Evolutionary conservation across 2,113 vertebrate species (phyloP).

Genomic region (Megaceryle torquata): DNA sequence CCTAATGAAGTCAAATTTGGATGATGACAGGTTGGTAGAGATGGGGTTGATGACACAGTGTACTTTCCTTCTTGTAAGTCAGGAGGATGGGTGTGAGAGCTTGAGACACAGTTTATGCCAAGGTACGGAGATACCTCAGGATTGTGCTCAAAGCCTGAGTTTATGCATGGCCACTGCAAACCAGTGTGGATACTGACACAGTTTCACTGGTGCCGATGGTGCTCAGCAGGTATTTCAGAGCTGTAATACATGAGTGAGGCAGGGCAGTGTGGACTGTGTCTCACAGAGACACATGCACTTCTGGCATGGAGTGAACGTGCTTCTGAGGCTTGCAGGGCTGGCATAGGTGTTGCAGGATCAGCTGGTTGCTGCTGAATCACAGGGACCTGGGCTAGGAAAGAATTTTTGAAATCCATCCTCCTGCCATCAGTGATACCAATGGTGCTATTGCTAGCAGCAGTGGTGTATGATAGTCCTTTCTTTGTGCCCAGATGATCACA

Average conservation of each 20-base stretch:
- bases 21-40: neutral
- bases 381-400: neutral
- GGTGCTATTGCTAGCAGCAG: neutral
- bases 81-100: neutral
- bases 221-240: conserved; percentile 35
- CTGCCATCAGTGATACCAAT: neutral
- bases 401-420: neutral
- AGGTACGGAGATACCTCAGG: neutral
- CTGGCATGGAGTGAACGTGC: neutral
- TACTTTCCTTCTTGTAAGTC: neutral
- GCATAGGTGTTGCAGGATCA: neutral
- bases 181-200: neutral
- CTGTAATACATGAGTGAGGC: neutral
- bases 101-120: neutral
- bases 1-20: neutral
- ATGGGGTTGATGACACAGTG: neutral
- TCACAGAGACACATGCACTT: neutral
- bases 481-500: neutral
- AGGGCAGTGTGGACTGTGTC: neutral
- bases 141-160: neutral
- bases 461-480: neutral
- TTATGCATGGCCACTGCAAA: neutral
- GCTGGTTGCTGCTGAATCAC: conserved; percentile 2
- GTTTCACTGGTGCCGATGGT: neutral
- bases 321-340: neutral